A percentile compares a stretch with the other conserved stretches of the same genome.
phyloP scores from a whole-genome alignment of 1,140 invertebrate species.

The Zaprionus inermis region DNA sequence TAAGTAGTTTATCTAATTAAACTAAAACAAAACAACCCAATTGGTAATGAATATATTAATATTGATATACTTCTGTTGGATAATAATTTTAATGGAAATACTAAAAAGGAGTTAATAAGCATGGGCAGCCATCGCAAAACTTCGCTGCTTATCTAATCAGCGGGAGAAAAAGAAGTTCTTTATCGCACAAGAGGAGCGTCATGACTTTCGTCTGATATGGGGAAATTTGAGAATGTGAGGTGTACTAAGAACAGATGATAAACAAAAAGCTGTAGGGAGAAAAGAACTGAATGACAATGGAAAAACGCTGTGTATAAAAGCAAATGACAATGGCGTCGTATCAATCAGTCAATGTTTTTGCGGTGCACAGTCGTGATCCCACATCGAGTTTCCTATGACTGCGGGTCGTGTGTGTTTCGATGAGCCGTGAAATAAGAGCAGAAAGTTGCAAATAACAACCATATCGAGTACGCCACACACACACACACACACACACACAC shows the following conservation, averaged over 20 bases:
- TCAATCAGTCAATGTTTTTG: slow-evolving; percentile 77
- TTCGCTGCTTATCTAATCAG: slow-evolving; percentile 30
- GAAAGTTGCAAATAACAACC: slow-evolving; percentile 42
- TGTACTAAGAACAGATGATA: slow-evolving; percentile 46
- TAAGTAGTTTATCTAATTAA: too few relatives aligned
- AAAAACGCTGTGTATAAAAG: slow-evolving; percentile 65
- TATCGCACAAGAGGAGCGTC: slow-evolving; percentile 23
- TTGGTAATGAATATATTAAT: too few relatives aligned
- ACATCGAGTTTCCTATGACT: not conserved
- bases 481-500: too few relatives aligned
- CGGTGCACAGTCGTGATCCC: slow-evolving; percentile 13
- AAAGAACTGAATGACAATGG: slow-evolving; percentile 12
- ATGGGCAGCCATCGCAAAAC: not conserved
- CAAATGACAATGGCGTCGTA: slow-evolving; percentile 61
- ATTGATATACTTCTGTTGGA: not conserved
- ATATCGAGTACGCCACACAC: slow-evolving; percentile 16
- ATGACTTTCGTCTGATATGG: slow-evolving; percentile 49
- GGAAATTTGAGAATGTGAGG: slow-evolving; percentile 37
- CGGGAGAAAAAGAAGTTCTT: not conserved
- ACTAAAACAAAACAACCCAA: not conserved
- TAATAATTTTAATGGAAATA: not conserved
- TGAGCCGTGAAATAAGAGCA: slow-evolving; percentile 45
- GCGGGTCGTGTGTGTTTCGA: not conserved
- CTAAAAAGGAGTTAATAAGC: not conserved
- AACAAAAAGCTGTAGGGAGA: slow-evolving; percentile 39